phyloP scores from a whole-genome alignment of 2,797 vertebrate genomes.

The Crax fasciolata region DNA sequence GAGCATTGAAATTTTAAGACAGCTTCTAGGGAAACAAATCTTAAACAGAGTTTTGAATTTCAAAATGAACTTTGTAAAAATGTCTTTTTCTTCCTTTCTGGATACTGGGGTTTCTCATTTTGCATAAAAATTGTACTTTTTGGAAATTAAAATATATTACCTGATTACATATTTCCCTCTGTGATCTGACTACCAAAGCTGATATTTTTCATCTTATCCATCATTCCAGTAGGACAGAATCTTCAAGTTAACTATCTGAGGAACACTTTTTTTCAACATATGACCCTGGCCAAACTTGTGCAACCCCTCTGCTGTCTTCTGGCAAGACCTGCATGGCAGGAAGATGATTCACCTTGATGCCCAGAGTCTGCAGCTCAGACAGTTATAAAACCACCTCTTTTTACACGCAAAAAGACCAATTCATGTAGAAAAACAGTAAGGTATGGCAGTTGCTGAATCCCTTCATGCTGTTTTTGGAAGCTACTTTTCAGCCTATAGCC shows the following conservation, averaged over 20 bases:
- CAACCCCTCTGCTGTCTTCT: neutral
- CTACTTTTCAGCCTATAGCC: neutral
- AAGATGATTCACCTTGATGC: neutral
- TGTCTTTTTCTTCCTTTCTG: neutral
- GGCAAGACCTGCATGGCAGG: neutral
- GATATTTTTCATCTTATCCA: neutral
- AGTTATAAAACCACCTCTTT: neutral
- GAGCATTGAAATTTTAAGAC: neutral
- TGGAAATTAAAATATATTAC: neutral
- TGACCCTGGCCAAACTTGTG: neutral
- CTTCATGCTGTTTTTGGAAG: neutral
- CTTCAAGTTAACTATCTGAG: neutral
- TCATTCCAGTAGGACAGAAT: neutral
- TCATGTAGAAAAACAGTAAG: neutral
- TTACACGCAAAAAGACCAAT: neutral
- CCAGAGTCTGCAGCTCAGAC: neutral
- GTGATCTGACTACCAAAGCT: neutral
- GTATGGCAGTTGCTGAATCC: accelerated
- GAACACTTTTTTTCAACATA: neutral
- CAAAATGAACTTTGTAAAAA: neutral
- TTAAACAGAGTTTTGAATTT: neutral
- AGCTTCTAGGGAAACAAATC: neutral
- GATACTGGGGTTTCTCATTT: neutral
- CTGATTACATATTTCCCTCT: neutral
- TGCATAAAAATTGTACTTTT: neutral